Base-by-base conservation (phyloP, 1,140 invertebrate species). In the Cherax quadricarinatus region DNA sequence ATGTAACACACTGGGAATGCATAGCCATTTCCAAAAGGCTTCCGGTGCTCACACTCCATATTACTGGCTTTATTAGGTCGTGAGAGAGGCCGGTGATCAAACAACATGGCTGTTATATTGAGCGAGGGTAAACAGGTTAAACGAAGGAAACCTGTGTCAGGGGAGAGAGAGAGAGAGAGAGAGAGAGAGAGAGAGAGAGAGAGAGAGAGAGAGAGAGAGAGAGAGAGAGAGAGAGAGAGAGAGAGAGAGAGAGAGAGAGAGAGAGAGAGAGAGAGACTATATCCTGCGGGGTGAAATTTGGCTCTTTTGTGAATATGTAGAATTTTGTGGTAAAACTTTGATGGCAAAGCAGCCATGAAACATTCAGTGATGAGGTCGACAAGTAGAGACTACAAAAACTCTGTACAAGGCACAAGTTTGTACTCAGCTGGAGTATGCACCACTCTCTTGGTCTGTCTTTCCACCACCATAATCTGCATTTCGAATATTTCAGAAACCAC, bases 151-250 rank as follows among this genome's bases (percentile, higher is more conserved):
- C 16, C 66, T 70, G 66, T 18, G 18, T n/a, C 66, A 70, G 30
- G 70, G 62, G 14, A 18, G 18, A 14, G 14, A 21, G 62, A 10
- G 80, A 51, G 30, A 84, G 57, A 30, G 82, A 30, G 53, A 9
- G 41, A 62, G 53, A 84, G 60, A 48, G 12, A 57, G n/a, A 49
- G 48, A 84, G 53, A 84, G 80, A 82, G 80, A 82, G 80, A 82
- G 80, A 81, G 79, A 57, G 49, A 83, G 81, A 83, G 51, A 83
- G 81, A 83, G 51, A 83, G 49, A 83, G 51, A 53, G 51, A 53
- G 49, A 53, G 51, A n/a, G 49, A 53, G 51, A 53, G 49, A 49
- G 14, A 83, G 81, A 83, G 81, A 83, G 81, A 83, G 49, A 83
- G 49, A 53, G 51, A 21, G 51, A n/a, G 81, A 57, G 49, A 53